Evolutionary conservation across 2,113 vertebrate genomes (phyloP).

Genomic region (Alethe castanea): DNA sequence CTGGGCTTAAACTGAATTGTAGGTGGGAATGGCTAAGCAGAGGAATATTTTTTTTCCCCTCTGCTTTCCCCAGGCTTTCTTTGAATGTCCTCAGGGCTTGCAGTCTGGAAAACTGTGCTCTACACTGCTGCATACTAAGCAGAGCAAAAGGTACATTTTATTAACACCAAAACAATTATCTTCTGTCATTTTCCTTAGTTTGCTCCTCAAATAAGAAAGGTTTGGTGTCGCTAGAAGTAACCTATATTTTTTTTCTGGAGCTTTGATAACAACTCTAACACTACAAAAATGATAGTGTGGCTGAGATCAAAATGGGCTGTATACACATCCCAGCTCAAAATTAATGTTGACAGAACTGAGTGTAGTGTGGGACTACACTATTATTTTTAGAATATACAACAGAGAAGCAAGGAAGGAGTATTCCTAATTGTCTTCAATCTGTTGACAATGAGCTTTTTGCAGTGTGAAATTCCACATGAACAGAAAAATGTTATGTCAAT

Average conservation of each 20-base stretch:
- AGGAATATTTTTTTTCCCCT: not conserved
- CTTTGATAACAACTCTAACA: not conserved
- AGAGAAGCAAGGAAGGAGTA: not conserved
- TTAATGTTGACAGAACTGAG: not conserved
- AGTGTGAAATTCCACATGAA: not conserved
- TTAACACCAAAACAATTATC: not conserved
- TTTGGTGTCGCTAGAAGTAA: not conserved
- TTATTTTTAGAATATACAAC: not conserved
- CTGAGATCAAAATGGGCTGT: not conserved
- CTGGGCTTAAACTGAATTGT: not conserved
- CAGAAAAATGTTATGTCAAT: not conserved
- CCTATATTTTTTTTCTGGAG: not conserved
- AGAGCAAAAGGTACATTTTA: not conserved
- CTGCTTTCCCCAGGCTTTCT: not conserved
- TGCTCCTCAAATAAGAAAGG: not conserved
- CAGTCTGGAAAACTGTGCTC: not conserved
- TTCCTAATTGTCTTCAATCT: not conserved
- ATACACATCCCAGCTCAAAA: not conserved
- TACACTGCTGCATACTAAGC: not conserved
- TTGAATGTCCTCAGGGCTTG: not conserved
- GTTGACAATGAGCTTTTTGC: not conserved
- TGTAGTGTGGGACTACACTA: not conserved
- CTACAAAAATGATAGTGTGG: not conserved
- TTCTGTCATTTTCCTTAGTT: not conserved
- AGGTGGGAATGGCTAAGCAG: not conserved